Conservation (phyloP, 2,797 vertebrate species). For the Siniperca obscura region DNA sequence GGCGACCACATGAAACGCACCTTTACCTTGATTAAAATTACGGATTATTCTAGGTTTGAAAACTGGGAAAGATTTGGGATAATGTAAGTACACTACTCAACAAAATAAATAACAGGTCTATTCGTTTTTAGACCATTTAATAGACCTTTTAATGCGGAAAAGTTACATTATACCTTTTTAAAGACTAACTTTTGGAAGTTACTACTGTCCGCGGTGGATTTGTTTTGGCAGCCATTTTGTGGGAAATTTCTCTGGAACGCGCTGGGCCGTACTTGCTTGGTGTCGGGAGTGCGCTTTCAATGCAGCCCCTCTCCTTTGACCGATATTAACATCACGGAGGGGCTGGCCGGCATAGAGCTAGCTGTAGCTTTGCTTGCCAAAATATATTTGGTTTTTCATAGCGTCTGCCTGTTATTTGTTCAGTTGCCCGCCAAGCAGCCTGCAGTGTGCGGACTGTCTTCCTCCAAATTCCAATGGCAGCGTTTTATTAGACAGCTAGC, state of each 20-base stretch:
- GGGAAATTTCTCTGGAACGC: constrained; percentile 74
- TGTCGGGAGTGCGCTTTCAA: constrained; percentile 80
- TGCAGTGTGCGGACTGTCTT: constrained; percentile 65
- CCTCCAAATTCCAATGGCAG: constrained; percentile 70
- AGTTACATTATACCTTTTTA: no score
- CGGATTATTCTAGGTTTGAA: no score
- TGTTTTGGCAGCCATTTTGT: constrained; percentile 94
- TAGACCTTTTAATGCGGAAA: no score
- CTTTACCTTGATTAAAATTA: no score
- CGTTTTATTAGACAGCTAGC: constrained; percentile 79
- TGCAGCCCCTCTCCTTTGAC: constrained; percentile 80
- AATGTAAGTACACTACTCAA: no score
- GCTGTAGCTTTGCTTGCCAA: constrained; percentile 71
- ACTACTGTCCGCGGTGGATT: constrained; percentile 69
- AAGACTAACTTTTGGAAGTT: constrained; percentile 11
- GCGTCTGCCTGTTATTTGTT: constrained; percentile 25
- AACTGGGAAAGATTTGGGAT: no score
- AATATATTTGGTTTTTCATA: constrained; percentile 52
- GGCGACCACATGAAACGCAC: no score
- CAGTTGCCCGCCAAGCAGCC: constrained; percentile 52
- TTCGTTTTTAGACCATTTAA: no score
- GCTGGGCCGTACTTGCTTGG: constrained; percentile 72
- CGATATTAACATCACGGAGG: constrained; percentile 84
- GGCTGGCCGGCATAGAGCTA: constrained; percentile 78
- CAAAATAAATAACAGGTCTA: no score